Percentiles rank a stretch among this genome's conserved stretches.
phyloP scores from a whole-genome alignment of 2,888 invertebrate genomes.

The Priapulus caudatus region DNA sequence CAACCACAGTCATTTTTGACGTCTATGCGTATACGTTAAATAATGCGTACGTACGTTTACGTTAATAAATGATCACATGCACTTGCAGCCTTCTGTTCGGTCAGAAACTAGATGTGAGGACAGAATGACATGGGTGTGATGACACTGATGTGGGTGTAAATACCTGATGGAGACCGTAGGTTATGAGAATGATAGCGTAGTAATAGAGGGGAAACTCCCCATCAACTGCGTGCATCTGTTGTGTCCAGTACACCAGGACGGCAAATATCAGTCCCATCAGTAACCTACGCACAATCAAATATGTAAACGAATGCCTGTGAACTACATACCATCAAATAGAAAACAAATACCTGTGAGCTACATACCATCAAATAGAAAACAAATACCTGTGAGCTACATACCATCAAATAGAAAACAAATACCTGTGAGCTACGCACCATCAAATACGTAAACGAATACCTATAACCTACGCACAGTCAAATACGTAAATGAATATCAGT shows the following conservation, averaged over 20 bases:
- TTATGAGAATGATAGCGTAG: slow-evolving; percentile 58
- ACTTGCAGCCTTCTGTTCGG: no score
- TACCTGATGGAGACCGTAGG: slow-evolving; percentile 85
- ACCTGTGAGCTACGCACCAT: slow-evolving; percentile 55
- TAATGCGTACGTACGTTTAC: no score
- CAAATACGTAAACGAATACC: slow-evolving; percentile 17
- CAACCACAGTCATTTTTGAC: no score
- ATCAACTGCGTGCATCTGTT: slow-evolving; percentile 47
- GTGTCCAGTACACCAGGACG: slow-evolving; percentile 70
- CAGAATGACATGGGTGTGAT: no score
- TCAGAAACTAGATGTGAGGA: no score
- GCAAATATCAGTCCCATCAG: slow-evolving; percentile 72
- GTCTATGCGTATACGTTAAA: no score
- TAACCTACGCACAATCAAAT: slow-evolving; percentile 48
- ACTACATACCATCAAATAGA: slow-evolving; percentile 7
- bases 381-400: slow-evolving; percentile 7
- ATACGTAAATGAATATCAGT: slow-evolving; percentile 16
- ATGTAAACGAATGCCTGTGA: slow-evolving; percentile 16
- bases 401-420: slow-evolving; percentile 14
- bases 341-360: slow-evolving; percentile 12
- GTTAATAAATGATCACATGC: no score
- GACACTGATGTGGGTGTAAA: no score
- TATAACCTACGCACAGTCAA: background rate
- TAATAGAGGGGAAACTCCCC: slow-evolving; percentile 53
- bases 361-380: slow-evolving; percentile 12